phyloP scores from a whole-genome alignment of 2,113 vertebrate species.

The Zosterops lateralis region DNA sequence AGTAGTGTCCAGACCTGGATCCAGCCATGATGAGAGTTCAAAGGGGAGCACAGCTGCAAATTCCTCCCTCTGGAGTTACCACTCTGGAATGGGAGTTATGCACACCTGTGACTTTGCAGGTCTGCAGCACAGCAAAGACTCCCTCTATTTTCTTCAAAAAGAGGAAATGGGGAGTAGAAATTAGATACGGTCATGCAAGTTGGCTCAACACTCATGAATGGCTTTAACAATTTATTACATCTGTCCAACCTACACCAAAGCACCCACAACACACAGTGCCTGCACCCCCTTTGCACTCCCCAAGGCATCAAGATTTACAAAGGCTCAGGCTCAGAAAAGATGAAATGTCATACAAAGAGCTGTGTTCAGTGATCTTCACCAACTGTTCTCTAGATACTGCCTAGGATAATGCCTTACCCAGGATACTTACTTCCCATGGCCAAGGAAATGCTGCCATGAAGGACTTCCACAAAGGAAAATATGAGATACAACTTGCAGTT shows the following conservation, averaged over 20 bases:
- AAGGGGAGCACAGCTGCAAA: neutral
- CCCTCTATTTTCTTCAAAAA: neutral
- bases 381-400: neutral
- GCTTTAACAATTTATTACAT: neutral
- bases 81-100: neutral
- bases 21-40: no score
- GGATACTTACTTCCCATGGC: neutral
- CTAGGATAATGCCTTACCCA: neutral
- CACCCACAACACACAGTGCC: no score
- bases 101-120: neutral
- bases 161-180: neutral
- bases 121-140: neutral
- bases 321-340: neutral
- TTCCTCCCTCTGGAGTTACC: neutral
- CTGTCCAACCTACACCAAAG: neutral
- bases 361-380: no score
- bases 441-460: neutral
- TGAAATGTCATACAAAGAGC: neutral
- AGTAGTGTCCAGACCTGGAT: neutral
- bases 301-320: fast-evolving
- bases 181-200: neutral
- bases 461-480: neutral
- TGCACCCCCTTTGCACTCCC: neutral
- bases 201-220: neutral
- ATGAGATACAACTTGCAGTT: neutral